phyloP scores from a whole-genome alignment of 2,888 invertebrate species.

The Sphaerophoria taeniata region DNA sequence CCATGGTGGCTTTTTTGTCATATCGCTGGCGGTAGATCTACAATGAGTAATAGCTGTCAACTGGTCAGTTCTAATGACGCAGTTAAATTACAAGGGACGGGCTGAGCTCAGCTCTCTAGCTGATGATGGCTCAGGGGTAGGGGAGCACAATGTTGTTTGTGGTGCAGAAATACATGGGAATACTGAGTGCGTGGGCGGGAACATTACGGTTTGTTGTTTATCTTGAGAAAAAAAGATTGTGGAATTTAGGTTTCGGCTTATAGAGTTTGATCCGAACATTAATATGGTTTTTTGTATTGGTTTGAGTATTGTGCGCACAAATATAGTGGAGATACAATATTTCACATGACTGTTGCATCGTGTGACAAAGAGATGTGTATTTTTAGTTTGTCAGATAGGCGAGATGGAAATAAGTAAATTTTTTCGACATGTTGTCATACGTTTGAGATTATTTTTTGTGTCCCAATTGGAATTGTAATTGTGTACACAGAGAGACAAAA shows the following conservation, averaged over 20 bases:
- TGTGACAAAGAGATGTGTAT: conserved; percentile 71
- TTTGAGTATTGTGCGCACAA: too few relatives aligned
- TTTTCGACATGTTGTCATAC: conserved; percentile 64
- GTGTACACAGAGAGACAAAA: too few relatives aligned
- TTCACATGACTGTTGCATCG: conserved; percentile 61
- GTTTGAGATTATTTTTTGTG: conserved; percentile 57
- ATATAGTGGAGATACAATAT: conserved; percentile 37
- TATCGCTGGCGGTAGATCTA: conserved; percentile 71
- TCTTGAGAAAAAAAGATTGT: conserved; percentile 66
- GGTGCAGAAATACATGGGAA: conserved; percentile 40
- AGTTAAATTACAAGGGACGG: conserved; percentile 57
- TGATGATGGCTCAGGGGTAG: too few relatives aligned
- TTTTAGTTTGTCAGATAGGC: conserved; percentile 48
- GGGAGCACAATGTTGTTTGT: conserved; percentile 21
- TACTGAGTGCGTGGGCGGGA: conserved; percentile 65
- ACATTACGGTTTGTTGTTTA: conserved; percentile 56
- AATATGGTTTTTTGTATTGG: too few relatives aligned
- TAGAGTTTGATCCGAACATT: conserved; percentile 34
- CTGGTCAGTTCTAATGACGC: conserved; percentile 74
- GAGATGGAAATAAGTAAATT: conserved; percentile 54
- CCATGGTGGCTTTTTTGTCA: conserved; percentile 63
- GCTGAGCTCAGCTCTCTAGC: conserved; percentile 29
- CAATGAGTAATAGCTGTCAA: too few relatives aligned
- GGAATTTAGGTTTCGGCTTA: conserved; percentile 67
- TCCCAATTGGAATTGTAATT: too few relatives aligned